These are phyloP conservation scores for Ptilodon capucinus DNA, from an alignment of 2,888 invertebrate species.

Conservation along the genomic window DNA sequence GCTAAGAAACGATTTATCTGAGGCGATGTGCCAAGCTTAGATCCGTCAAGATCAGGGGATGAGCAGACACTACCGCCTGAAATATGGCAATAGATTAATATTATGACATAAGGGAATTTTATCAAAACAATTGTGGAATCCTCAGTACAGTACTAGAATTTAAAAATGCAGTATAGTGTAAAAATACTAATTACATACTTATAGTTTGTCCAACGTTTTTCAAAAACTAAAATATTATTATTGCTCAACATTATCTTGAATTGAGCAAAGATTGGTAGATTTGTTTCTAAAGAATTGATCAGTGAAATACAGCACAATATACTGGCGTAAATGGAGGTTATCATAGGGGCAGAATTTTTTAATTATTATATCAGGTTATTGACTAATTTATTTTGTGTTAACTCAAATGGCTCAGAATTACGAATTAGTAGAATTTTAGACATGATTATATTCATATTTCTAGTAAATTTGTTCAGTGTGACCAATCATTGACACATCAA, in stretches of 20 bases:
- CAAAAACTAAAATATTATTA: neutral
- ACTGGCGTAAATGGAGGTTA: no score
- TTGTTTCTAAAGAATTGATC: neutral
- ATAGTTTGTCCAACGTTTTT: neutral
- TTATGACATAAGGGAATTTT: constrained; percentile 10
- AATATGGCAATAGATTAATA: constrained; percentile 34
- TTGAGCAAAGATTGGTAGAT: neutral
- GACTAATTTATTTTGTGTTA: no score
- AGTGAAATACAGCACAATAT: no score
- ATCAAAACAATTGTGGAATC: constrained; percentile 9
- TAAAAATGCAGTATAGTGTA: neutral
- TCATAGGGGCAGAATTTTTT: no score
- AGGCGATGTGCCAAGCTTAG: constrained; percentile 89
- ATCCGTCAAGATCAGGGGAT: constrained; percentile 88
- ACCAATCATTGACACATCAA: neutral
- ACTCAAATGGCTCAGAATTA: neutral
- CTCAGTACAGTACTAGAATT: neutral
- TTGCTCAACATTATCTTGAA: neutral
- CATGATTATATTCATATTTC: no score
- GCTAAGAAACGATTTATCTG: constrained; percentile 93
- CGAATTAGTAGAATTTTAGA: neutral
- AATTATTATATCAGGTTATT: no score
- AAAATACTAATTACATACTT: neutral
- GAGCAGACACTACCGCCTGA: constrained; percentile 89
- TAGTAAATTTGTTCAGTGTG: no score